Conservation (phyloP, 1,140 invertebrate species). For the Wasmannia auropunctata region DNA sequence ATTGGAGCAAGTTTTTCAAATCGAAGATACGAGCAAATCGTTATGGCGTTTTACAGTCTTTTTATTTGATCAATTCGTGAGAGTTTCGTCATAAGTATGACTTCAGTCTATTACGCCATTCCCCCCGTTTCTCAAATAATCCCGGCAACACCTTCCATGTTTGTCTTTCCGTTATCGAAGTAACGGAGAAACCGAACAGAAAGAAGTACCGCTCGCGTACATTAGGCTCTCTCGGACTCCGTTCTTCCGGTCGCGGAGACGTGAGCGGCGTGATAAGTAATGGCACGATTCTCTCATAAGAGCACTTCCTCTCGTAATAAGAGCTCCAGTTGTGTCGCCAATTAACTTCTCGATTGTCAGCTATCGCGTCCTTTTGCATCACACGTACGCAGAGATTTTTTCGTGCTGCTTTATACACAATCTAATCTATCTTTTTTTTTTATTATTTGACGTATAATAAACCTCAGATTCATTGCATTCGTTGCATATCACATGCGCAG, state of each 20-base stretch:
- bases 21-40: background rate
- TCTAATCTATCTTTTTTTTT: background rate
- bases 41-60: background rate
- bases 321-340: slow-evolving; percentile 46
- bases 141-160: background rate
- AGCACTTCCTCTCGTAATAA: slow-evolving; percentile 26
- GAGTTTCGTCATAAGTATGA: background rate
- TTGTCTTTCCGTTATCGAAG: slow-evolving; percentile 45
- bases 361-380: slow-evolving; percentile 13
- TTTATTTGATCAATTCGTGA: background rate
- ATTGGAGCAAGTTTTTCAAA: slow-evolving; percentile 4
- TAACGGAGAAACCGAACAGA: slow-evolving; percentile 27
- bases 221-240: slow-evolving; percentile 50
- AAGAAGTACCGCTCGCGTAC: slow-evolving; percentile 41
- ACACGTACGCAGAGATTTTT: background rate
- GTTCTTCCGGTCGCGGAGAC: slow-evolving; percentile 64
- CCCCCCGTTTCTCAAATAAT: slow-evolving; percentile 9
- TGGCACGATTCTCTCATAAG: slow-evolving; percentile 54
- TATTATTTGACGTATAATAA: background rate
- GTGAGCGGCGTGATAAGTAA: slow-evolving; percentile 52
- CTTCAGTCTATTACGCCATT: background rate
- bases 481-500: background rate
- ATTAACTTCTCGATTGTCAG: slow-evolving; percentile 57
- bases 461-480: background rate
- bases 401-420: too few relatives aligned